A percentile compares a stretch with the other conserved stretches of the same genome.
phyloP scores from a whole-genome alignment of 2,797 vertebrate genomes.

The Potorous gilbertii region DNA sequence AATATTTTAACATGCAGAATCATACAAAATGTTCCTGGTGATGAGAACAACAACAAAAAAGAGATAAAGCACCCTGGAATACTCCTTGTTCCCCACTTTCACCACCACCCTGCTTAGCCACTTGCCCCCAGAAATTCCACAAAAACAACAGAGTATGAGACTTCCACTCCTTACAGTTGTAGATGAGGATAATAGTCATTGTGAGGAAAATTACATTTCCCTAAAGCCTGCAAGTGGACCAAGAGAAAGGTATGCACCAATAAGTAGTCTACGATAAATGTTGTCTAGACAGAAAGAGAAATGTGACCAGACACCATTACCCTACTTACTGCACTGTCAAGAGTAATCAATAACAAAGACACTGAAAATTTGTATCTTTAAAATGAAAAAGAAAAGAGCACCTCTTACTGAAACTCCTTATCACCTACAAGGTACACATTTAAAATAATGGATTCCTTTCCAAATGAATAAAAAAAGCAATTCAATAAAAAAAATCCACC shows the following conservation, averaged over 20 bases:
- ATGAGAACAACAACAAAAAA: constrained; percentile 29
- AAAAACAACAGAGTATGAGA: neutral
- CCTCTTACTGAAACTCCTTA: neutral
- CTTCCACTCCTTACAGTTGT: neutral
- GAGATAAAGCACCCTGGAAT: constrained; percentile 8
- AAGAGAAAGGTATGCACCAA: neutral
- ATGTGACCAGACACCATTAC: neutral
- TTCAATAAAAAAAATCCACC: neutral
- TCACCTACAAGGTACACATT: neutral
- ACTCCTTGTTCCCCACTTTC: constrained; percentile 5
- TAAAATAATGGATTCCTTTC: neutral
- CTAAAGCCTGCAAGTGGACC: neutral
- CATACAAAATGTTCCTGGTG: neutral
- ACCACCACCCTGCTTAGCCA: neutral
- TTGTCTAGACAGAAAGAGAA: neutral
- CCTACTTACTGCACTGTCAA: neutral
- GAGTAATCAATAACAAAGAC: neutral
- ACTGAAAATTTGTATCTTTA: neutral
- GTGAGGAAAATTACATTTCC: neutral
- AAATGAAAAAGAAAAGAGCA: neutral
- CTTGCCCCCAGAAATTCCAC: neutral
- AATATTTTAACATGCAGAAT: constrained; percentile 44
- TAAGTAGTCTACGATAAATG: neutral
- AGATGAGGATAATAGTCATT: neutral
- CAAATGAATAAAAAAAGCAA: neutral